These are phyloP conservation scores for Nansenia antarctica DNA, from an alignment of 2,113 vertebrate species.

Conservation along the genomic window DNA sequence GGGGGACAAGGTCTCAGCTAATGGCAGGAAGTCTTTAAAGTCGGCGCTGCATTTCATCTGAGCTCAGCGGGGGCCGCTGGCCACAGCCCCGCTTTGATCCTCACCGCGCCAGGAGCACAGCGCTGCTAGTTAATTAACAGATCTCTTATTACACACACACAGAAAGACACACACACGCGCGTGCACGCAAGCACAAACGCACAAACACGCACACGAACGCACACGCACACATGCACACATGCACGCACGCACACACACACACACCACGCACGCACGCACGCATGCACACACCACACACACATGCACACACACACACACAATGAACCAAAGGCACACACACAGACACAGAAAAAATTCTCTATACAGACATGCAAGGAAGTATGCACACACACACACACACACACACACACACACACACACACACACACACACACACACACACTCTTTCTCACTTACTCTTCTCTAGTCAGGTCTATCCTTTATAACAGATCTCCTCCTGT, in stretches of 20 bases:
- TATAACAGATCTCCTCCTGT: too few relatives aligned
- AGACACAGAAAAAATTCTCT: too few relatives aligned
- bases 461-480: background rate
- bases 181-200: too few relatives aligned
- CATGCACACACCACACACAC: background rate
- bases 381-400: background rate
- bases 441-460: background rate
- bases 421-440: conserved; percentile 9
- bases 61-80: conserved; percentile 90
- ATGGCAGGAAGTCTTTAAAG: conserved; percentile 99
- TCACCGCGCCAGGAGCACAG: conserved; percentile 84
- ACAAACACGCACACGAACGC: background rate
- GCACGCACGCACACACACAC: conserved; percentile 3
- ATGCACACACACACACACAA: background rate
- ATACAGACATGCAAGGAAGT: background rate
- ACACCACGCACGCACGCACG: background rate
- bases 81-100: conserved; percentile 95
- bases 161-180: conserved; percentile 1
- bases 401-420: background rate
- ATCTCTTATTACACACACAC: conserved; percentile 83
- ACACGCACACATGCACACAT: background rate
- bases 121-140: conserved; percentile 94
- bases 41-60: conserved; percentile 96
- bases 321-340: background rate
- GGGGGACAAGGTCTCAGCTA: conserved; percentile 92